Evolutionary conservation across 2,888 invertebrate species (phyloP), one percentile per base, ranked within the genome.

Genomic region (Agrypnus murinus): DNA sequence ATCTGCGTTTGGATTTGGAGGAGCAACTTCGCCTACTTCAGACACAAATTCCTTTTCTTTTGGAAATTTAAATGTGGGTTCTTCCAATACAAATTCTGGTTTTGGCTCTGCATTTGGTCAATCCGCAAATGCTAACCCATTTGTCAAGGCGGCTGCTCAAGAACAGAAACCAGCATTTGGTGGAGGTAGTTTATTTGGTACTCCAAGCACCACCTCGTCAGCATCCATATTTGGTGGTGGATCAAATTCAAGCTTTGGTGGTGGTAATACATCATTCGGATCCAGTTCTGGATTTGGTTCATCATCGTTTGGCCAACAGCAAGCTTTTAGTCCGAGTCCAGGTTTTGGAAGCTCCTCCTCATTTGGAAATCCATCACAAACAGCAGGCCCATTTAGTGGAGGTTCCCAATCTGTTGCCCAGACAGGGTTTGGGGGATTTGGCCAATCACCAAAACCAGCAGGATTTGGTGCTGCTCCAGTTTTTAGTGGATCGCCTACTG

Each of bases 381-480:
- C 76, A 31, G n/a, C 25, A 25, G 85, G 85, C 4, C 79, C 85
- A 0, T 86, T 86, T 72, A 85, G 84, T 75, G 78, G 80, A 19
- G 81, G 81, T 14, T 79, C 77, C 0, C 80, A 82, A 34, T 79
- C 79, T 36, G 81, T 87, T 7, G 81, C 83, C 5, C 87, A 86
- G 74, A 80, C 80, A 38, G 86, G 86, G 9, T 87, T 87, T 78
- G 86, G 86, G 3, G 75, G 82, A 0, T 76, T 82, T 15, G 69
- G 79, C 4, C 72, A 78, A 10, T 83, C 84, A 62, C 83, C 81
- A 69, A 82, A 82, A 70, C 75, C 80, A 1, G 69, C 82, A 14
- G 81, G 79, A 9, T 85, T 85, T 77, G 85, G 84, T 1, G 73
- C 69, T 5, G 63, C 78, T 2, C 77, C 72, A 1, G 57, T 70